Evolutionary conservation across 2,888 invertebrate species (phyloP), one percentile per base, ranked within the genome.

Genomic region (Taenaris catops): DNA sequence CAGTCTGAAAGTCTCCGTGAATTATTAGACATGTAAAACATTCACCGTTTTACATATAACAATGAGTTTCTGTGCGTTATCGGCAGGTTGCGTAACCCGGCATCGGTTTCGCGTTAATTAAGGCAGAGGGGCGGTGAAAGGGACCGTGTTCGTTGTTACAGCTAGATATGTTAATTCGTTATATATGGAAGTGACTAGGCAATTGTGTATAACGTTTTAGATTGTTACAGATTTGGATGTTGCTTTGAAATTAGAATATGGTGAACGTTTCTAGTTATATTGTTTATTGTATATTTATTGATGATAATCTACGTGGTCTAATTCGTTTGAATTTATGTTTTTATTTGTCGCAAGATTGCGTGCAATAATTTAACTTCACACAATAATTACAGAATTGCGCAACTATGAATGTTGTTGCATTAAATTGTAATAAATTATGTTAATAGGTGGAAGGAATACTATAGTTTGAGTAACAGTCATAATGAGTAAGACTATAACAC

Each of bases 71-170:
- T 9, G 37, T 44, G 34, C 28, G 41, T 35, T 44, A 41, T 41
- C 41, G 38, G 11, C 24, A 16, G 24, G 8, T 45, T 41, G 38
- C 41, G 36, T 26, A 47, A 47, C 33, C 6, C 10, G 9, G 29
- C 28, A 31, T 19, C 31, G 37, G 32, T 37, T 44, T 34, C 38
- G 41, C 38, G 32, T 51, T 49, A 49, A 49, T 51, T 51, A 49
- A 48, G 38, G 44, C 47, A 45, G 38, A 49, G 50, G 49, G 45
- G 48, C 42, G 35, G 50, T 52, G 51, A 52, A 52, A 50, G 51
- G 51, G 43, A 36, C 27, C 33, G 27, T 29, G 44, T 25, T 37
- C 23, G 24, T 19, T n/a, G 44, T 14, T 37, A 34, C 39, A 21
- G 44, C 21, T 26, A 39, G 38, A 39, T 41, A 34, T 35, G 41